Percentiles rank a stretch among this genome's conserved stretches.
phyloP scores from a whole-genome alignment of 2,113 vertebrate species.

The Spheniscus mendiculus region DNA sequence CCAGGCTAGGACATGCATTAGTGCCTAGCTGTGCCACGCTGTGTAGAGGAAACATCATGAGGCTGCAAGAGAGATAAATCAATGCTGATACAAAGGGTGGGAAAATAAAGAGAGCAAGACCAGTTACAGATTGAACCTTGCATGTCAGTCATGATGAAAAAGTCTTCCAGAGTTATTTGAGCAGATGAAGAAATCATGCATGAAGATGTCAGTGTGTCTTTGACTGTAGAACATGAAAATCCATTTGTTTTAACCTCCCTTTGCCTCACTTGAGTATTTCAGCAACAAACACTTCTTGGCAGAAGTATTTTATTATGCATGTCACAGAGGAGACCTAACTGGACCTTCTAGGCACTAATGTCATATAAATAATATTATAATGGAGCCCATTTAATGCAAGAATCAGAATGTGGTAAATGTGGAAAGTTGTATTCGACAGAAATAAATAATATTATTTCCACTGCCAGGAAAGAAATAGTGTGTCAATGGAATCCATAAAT shows the following conservation, averaged over 20 bases:
- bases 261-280: constrained; percentile 12
- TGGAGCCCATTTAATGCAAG: not conserved
- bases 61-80: not conserved
- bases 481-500: constrained; percentile 19
- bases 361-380: not conserved
- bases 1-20: not conserved
- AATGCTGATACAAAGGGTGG: not conserved
- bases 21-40: not conserved
- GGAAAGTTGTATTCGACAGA: not conserved
- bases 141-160: constrained; percentile 11
- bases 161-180: constrained; percentile 13
- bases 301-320: not conserved
- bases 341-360: not conserved
- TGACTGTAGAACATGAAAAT: constrained; percentile 36
- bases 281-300: not conserved
- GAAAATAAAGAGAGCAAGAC: not conserved
- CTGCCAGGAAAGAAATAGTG: not conserved
- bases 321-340: not conserved
- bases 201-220: constrained; percentile 40
- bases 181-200: constrained; percentile 44
- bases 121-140: not conserved
- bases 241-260: constrained; percentile 19
- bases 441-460: constrained; percentile 6
- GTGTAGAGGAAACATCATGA: not conserved
- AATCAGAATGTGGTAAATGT: not conserved